Conservation (phyloP, 2,888 invertebrate genomes). For the Leptopilina myrica region DNA sequence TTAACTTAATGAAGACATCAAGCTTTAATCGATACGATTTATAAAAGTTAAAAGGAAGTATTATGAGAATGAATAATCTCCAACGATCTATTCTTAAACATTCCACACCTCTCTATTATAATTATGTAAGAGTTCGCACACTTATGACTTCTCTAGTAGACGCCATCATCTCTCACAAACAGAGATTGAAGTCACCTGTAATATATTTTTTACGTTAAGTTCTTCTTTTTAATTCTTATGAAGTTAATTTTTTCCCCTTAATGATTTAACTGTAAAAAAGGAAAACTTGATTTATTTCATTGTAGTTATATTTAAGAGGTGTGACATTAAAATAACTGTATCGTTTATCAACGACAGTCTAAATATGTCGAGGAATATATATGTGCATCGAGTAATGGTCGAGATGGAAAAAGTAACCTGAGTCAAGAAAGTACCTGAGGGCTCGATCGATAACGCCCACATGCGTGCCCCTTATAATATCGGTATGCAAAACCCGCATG, state of each 20-base stretch:
- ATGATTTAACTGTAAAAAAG: too few relatives aligned
- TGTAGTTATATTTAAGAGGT: slow-evolving; percentile 52
- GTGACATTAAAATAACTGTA: slow-evolving; percentile 60
- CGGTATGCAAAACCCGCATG: slow-evolving; percentile 47
- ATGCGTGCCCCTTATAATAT: slow-evolving; percentile 49
- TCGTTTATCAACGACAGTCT: slow-evolving; percentile 71
- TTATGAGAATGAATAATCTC: not conserved
- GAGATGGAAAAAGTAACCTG: slow-evolving; percentile 59
- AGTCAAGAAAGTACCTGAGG: slow-evolving; percentile 59
- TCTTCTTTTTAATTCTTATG: not conserved
- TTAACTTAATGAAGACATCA: slow-evolving; percentile 26
- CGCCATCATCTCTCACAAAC: not conserved
- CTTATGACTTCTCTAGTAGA: not conserved
- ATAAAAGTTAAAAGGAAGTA: slow-evolving; percentile 16
- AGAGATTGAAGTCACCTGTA: slow-evolving; percentile 6
- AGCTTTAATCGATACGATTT: slow-evolving; percentile 1
- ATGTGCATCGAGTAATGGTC: slow-evolving; percentile 62
- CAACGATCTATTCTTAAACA: slow-evolving; percentile 1
- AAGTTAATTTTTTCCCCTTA: not conserved
- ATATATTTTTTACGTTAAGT: too few relatives aligned
- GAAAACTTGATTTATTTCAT: not conserved
- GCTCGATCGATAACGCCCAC: slow-evolving; percentile 70
- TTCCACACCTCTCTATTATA: not conserved
- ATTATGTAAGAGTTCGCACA: slow-evolving; percentile 10
- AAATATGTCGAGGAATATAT: slow-evolving; percentile 69